Evolutionary conservation across 1,140 invertebrate genomes (phyloP), one percentile per base, ranked within the genome.

Genomic region (Achroia grisella): DNA sequence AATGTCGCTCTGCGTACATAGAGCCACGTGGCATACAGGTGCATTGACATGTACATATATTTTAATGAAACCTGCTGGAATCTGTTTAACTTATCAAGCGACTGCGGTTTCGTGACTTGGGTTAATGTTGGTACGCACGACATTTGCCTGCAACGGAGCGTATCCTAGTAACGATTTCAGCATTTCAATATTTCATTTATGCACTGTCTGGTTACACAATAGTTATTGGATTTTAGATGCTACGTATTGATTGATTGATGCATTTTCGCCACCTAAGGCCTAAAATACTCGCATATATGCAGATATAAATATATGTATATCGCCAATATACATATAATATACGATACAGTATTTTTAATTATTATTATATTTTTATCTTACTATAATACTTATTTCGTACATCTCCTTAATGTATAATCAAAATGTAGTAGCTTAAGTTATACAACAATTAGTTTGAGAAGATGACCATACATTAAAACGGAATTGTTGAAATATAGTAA

Each of bases 81-180:
- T 27, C 40, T 43, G 40, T 39, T 4, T 23, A 32, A 41, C 13
- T 15, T 45, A 46, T 42, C 29, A 46, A 47, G 30, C 17, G 17
- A 44, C 39, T 63, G 52, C 42, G 39, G 43, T 64, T 55, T 57
- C 64, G 69, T 72, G 69, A 63, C 56, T 52, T 40, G 44, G 39
- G 15, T 31, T 47, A 47, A 62, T 59, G 51, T 34, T n/a, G 44
- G 15, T 23, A 54, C 58, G 56, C 59, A 59, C 54, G 53, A 48
- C 45, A 57, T 46, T 53, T 17, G 52, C 44, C 39, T 44, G 56
- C 53, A 45, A 31, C 39, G 41, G 36, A 35, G 42, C 65, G 78
- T 82, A 76, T 65, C 78, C 69, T 78, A 82, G 78, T 74, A 73
- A 82, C 78, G 60, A 51, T 52, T 64, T 59, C 61, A 59, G 75